Percentiles rank a stretch among this genome's conserved stretches.
Conservation (phyloP, 1,140 invertebrate genomes). For the Brachionus sp. region DNA sequence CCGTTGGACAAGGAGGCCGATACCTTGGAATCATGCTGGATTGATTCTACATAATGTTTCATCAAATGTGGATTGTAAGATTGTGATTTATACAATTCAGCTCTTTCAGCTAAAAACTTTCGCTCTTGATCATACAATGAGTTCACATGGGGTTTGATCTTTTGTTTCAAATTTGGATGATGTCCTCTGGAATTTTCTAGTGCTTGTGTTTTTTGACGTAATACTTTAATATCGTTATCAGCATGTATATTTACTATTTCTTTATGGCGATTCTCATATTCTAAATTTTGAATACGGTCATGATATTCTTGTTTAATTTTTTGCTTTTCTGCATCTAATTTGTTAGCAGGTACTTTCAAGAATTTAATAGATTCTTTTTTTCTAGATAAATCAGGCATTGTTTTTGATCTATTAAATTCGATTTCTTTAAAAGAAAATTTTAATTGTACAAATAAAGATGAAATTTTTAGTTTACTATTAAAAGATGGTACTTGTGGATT, state of each 20-base stretch:
- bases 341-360: background rate
- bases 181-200: slow-evolving; percentile 18
- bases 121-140: slow-evolving; percentile 22
- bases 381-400: slow-evolving; percentile 1
- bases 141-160: slow-evolving; percentile 22
- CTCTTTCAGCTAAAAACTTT: slow-evolving; percentile 25
- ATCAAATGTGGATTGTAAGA: slow-evolving; percentile 32
- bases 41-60: slow-evolving; percentile 32
- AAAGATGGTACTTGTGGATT: slow-evolving; percentile 3
- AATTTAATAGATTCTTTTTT: background rate
- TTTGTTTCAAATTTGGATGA: slow-evolving; percentile 33
- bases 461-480: background rate
- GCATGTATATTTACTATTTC: slow-evolving; percentile 17
- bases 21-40: background rate
- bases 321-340: background rate
- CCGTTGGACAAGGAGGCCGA: background rate
- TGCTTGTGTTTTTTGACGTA: background rate
- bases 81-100: slow-evolving; percentile 16
- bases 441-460: background rate
- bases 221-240: background rate
- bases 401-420: slow-evolving; percentile 42
- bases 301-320: slow-evolving; percentile 29
- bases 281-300: slow-evolving; percentile 26
- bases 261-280: slow-evolving; percentile 25
- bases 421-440: background rate